phyloP scores from a whole-genome alignment of 2,113 vertebrate genomes.

The Megaceryle torquata region DNA sequence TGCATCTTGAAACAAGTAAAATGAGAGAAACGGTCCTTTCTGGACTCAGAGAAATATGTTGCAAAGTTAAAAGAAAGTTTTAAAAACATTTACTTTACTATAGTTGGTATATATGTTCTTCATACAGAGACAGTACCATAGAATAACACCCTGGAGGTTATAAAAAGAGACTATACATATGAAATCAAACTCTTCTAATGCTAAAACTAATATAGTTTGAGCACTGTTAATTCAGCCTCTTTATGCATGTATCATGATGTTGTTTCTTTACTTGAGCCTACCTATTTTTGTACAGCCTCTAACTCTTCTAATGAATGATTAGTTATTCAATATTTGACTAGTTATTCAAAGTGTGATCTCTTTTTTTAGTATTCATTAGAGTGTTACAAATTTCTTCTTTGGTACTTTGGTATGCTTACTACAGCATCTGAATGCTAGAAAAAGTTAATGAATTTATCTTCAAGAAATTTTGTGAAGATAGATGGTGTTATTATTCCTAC shows the following conservation, averaged over 20 bases:
- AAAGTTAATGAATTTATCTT: neutral
- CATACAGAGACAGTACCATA: neutral
- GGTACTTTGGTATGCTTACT: neutral
- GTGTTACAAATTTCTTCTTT: neutral
- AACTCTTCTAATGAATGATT: neutral
- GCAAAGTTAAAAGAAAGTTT: neutral
- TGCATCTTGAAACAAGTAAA: neutral
- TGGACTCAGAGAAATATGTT: neutral
- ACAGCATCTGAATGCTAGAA: neutral
- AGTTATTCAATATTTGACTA: neutral
- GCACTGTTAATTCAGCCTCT: neutral
- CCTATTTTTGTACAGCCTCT: neutral
- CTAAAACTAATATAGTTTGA: neutral
- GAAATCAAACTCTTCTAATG: neutral
- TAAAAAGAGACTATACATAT: neutral
- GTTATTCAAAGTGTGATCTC: neutral
- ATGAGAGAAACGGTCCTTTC: neutral
- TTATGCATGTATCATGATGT: neutral
- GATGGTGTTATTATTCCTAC: neutral
- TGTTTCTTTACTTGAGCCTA: neutral
- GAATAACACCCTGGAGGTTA: neutral
- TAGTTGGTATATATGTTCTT: neutral
- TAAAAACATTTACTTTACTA: neutral
- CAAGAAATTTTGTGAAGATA: neutral
- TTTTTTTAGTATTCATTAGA: neutral